Conservation (phyloP, 2,797 vertebrate genomes). For the Miichthys miiuy region DNA sequence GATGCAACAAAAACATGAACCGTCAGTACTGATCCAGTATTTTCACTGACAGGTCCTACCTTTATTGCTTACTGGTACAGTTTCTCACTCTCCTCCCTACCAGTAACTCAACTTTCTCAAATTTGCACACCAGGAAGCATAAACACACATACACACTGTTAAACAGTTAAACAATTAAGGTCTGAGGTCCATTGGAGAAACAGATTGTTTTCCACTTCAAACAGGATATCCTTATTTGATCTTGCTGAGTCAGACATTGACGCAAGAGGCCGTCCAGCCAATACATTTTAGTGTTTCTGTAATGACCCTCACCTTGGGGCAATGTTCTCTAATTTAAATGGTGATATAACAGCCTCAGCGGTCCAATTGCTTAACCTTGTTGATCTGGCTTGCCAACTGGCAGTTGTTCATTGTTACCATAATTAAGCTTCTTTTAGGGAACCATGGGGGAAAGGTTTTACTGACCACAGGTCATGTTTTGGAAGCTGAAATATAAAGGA, state of each 20-base stretch:
- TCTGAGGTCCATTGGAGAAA: slow-evolving; percentile 31
- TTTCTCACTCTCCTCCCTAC: background rate
- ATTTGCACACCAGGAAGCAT: slow-evolving; percentile 30
- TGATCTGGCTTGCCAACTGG: slow-evolving; percentile 41
- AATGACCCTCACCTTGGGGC: slow-evolving; percentile 56
- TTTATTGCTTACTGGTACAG: background rate
- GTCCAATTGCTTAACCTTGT: slow-evolving; percentile 37
- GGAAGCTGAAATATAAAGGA: background rate
- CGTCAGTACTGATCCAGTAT: background rate
- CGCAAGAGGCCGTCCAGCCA: slow-evolving; percentile 34
- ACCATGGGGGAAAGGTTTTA: slow-evolving; percentile 31
- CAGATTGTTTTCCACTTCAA: slow-evolving; percentile 62
- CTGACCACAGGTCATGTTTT: slow-evolving; percentile 17
- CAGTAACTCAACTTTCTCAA: slow-evolving; percentile 9
- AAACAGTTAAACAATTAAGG: slow-evolving; percentile 48
- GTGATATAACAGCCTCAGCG: slow-evolving; percentile 55
- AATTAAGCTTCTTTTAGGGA: slow-evolving; percentile 49
- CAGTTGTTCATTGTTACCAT: slow-evolving; percentile 29
- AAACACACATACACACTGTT: slow-evolving; percentile 30
- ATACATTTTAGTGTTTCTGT: slow-evolving; percentile 54
- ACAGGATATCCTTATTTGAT: slow-evolving; percentile 74
- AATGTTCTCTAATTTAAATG: slow-evolving; percentile 54
- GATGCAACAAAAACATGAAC: background rate
- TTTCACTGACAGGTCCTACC: background rate
- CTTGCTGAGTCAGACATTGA: slow-evolving; percentile 62